Evolutionary conservation across 2,888 invertebrate species (phyloP).

Genomic region (Autographa gamma): DNA sequence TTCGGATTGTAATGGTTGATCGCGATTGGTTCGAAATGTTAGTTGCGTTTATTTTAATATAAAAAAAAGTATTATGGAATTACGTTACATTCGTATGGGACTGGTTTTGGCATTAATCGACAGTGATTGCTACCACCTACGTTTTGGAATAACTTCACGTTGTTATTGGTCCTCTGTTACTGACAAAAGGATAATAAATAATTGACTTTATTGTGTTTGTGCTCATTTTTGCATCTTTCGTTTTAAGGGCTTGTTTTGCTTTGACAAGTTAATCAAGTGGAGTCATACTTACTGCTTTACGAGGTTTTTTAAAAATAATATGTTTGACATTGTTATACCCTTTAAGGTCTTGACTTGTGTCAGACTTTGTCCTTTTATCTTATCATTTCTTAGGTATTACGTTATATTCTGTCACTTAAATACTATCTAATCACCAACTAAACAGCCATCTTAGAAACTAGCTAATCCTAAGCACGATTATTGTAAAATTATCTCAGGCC

Average conservation of each 20-base stretch:
- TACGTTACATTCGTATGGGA: constrained; percentile 62
- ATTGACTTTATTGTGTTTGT: constrained; percentile 69
- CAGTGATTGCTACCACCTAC: constrained; percentile 78
- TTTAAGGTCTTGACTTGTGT: too few relatives aligned
- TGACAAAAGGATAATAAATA: constrained; percentile 74
- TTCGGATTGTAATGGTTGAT: constrained; percentile 85
- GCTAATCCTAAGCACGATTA: too few relatives aligned
- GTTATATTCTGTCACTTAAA: too few relatives aligned
- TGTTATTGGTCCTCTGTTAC: constrained; percentile 73
- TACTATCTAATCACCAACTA: too few relatives aligned
- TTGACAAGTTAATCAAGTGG: constrained; percentile 31
- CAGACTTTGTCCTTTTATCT: too few relatives aligned
- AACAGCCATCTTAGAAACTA: too few relatives aligned
- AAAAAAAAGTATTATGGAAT: constrained; percentile 64
- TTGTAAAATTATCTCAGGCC: too few relatives aligned
- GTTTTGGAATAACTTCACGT: constrained; percentile 64
- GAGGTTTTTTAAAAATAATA: not conserved
- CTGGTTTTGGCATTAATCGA: constrained; percentile 77
- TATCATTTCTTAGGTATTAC: too few relatives aligned
- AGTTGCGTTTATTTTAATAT: constrained; percentile 81
- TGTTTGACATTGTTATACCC: not conserved
- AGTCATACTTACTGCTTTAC: constrained; percentile 1
- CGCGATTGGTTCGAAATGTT: constrained; percentile 82
- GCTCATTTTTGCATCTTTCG: constrained; percentile 56
- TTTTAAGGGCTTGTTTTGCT: constrained; percentile 28